Base-by-base conservation (phyloP, 1,140 invertebrate species). In the Bilobella aurantiaca region DNA sequence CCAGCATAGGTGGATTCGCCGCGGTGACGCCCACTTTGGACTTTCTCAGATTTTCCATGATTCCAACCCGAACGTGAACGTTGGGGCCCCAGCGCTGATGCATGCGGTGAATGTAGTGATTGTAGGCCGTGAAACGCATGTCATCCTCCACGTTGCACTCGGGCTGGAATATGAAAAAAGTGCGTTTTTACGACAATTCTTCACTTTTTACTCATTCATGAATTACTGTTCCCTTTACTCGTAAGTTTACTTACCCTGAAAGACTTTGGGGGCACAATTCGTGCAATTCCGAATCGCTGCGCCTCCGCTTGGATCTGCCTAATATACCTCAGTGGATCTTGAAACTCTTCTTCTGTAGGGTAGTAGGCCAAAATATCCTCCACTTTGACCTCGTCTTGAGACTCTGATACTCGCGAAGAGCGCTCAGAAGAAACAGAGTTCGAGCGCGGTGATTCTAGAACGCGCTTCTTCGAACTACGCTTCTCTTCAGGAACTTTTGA, bases 21-120 rank as follows among this genome's bases (percentile, higher is more conserved):
- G 57, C 16, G 5, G 66, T 67, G 23, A 64, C n/a, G 56, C 69
- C 65, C 1, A 66, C 64, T 46, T 72, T 57, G 1, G 63, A 58
- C 29, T 67, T 67, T 46, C 62, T 67, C 25, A 72, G 42, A 66
- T 69, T 59, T 28, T 69, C 61, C 27, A 65, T 87, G 32, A 96
- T 93, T 18, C 90, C 90, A 74, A 86, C 86, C 75, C 92, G 82
- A 77, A 94, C 89, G 68, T 88, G 86, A 0, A 89, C 86, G 76
- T 90, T 93, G 0, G 90, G 87, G 0, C 93, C 92, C 91, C 91
- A 96, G 2, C 93, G 83, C 70, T 88, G 83, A 67, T 88, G 82
- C 85, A 96, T 87, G 71, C 91, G 90, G 74, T 93, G 87, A 25
- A 95, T 85, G 72, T 94, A 94, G 74, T 96, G 93, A 77, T 93